Conservation (phyloP, 2,797 vertebrate genomes). For the Acridotheres tristis region DNA sequence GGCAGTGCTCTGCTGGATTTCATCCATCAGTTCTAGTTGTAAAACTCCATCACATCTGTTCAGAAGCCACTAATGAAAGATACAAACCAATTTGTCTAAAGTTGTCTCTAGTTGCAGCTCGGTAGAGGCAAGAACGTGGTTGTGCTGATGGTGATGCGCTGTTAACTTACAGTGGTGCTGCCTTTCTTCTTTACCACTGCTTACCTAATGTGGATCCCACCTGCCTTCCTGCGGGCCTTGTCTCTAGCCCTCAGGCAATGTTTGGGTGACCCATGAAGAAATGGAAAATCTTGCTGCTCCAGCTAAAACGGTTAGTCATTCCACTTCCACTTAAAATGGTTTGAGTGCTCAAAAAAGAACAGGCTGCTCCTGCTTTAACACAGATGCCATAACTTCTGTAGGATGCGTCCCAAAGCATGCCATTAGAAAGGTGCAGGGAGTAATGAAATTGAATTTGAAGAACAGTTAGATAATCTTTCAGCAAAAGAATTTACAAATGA, state of each 20-base stretch:
- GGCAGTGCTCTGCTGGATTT: background rate
- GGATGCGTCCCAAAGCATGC: background rate
- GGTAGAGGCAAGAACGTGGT: conserved; percentile 38
- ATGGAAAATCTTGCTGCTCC: conserved; percentile 97
- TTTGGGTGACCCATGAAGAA: conserved; percentile 99
- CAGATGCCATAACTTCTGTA: background rate
- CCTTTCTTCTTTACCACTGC: conserved; percentile 98
- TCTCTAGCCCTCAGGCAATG: conserved; percentile 95
- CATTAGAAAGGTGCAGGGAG: background rate
- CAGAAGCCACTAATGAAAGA: background rate
- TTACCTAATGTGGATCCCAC: conserved; percentile 88
- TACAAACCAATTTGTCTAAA: conserved; percentile 27
- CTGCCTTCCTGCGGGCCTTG: conserved; percentile 78
- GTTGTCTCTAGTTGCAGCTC: conserved; percentile 62
- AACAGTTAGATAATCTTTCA: background rate
- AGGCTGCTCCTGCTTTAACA: background rate
- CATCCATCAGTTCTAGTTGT: background rate
- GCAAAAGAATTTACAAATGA: background rate
- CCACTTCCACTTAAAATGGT: background rate
- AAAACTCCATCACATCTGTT: background rate
- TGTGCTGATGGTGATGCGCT: conserved; percentile 89
- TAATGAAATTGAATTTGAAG: background rate
- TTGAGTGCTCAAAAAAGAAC: background rate
- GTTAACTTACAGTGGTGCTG: conserved; percentile 97
- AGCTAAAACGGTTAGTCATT: conserved; percentile 94